Conservation (phyloP, 2,888 invertebrate genomes). For the Drosophila maculinotata region DNA sequence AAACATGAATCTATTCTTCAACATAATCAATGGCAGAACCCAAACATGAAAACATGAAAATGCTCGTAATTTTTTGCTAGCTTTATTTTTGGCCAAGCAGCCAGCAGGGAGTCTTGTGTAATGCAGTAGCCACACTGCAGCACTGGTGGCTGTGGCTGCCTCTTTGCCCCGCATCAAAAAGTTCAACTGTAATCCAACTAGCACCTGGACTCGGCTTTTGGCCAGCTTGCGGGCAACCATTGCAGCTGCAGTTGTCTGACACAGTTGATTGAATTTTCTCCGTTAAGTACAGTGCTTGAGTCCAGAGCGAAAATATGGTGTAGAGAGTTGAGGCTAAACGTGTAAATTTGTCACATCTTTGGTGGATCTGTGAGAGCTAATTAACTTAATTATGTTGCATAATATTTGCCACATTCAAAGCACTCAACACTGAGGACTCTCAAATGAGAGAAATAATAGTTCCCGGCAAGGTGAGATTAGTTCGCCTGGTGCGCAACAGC, state of each 20-base stretch:
- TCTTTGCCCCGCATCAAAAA: not conserved
- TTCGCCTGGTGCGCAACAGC: conserved; percentile 33
- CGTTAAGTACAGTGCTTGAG: not conserved
- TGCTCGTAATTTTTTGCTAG: conserved; percentile 3
- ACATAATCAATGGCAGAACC: conserved; percentile 13
- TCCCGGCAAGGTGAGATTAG: conserved; percentile 2
- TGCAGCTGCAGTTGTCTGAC: conserved; percentile 32
- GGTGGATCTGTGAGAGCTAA: conserved; percentile 22
- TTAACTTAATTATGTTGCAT: conserved; percentile 55
- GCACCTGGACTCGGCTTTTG: conserved; percentile 37
- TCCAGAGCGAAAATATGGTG: conserved; percentile 17
- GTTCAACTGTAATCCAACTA: conserved; percentile 27
- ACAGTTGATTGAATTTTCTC: conserved; percentile 33
- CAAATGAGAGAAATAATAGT: not conserved
- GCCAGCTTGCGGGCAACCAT: conserved; percentile 51
- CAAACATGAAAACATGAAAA: conserved; percentile 10
- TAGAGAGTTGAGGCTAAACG: conserved; percentile 6
- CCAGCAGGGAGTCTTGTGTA: conserved; percentile 5
- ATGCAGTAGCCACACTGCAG: conserved; percentile 8
- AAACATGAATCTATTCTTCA: conserved; percentile 5
- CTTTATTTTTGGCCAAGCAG: not conserved
- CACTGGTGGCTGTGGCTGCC: conserved; percentile 10
- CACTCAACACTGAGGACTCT: not conserved
- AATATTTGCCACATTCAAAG: conserved; percentile 13
- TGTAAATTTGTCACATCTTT: conserved; percentile 29